A percentile compares a stretch with the other conserved stretches of the same genome.
phyloP scores from a whole-genome alignment of 1,140 invertebrate genomes.

The Ostrea denselamellosa region DNA sequence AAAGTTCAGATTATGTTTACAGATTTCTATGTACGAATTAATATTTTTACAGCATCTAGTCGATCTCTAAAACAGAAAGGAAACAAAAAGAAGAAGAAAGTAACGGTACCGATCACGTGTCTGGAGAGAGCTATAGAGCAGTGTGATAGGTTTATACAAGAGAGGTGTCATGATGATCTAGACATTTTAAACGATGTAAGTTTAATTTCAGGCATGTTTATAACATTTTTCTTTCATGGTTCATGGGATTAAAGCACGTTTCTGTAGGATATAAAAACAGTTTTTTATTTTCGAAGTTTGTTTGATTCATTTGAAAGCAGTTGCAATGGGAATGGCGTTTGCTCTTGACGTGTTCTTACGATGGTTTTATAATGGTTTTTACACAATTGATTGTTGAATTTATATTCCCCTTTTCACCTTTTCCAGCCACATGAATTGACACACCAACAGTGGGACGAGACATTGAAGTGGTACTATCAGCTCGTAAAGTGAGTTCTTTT shows the following conservation, averaged over 20 bases:
- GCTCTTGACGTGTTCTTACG: too few relatives aligned
- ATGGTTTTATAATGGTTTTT: too few relatives aligned
- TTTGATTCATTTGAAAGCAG: too few relatives aligned
- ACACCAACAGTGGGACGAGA: slow-evolving; percentile 90
- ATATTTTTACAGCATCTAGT: slow-evolving; percentile 15
- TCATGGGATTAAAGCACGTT: too few relatives aligned
- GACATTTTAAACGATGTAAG: slow-evolving; percentile 80
- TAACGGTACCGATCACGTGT: slow-evolving; percentile 83
- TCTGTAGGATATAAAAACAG: too few relatives aligned
- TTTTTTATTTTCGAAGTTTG: too few relatives aligned
- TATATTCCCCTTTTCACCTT: too few relatives aligned
- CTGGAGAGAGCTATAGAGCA: slow-evolving; percentile 89
- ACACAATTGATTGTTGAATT: too few relatives aligned
- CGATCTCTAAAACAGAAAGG: slow-evolving; percentile 54
- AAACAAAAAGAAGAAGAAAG: slow-evolving; percentile 78
- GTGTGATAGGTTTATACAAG: slow-evolving; percentile 87
- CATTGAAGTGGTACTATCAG: slow-evolving; percentile 87
- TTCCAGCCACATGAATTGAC: slow-evolving; percentile 67
- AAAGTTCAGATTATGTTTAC: too few relatives aligned
- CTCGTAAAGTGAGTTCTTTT: slow-evolving; percentile 82
- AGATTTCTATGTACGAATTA: too few relatives aligned
- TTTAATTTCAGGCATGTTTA: neutral
- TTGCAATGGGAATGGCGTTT: too few relatives aligned
- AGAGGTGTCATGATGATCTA: slow-evolving; percentile 90
- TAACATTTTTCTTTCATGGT: neutral